A percentile compares a stretch with the other conserved stretches of the same genome.
These are phyloP conservation scores for Xanthorhoe spadicearia DNA, from an alignment of 2,888 invertebrate genomes.

Conservation along the genomic window DNA sequence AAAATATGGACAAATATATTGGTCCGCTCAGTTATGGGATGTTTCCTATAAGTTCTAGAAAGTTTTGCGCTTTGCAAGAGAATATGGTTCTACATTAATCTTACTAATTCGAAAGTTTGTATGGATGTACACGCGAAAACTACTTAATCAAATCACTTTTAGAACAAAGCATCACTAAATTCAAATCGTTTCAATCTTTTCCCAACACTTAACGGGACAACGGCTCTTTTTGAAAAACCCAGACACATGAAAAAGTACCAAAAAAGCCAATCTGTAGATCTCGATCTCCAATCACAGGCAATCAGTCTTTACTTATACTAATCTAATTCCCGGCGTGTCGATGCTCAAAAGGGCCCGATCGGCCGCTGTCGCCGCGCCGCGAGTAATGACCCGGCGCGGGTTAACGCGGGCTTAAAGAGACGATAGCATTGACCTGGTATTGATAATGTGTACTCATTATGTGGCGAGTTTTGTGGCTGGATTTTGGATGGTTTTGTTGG, in stretches of 20 bases:
- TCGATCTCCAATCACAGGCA: conserved; percentile 5
- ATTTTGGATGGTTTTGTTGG: not conserved
- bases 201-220: too few species aligned
- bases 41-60: not conserved
- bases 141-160: too few species aligned
- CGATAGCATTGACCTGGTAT: conserved; percentile 24
- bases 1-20: conserved; percentile 3
- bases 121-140: too few species aligned
- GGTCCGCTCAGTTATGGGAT: not conserved
- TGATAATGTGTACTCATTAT: conserved; percentile 38
- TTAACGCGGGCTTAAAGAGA: conserved; percentile 16
- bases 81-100: not conserved
- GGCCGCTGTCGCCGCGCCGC: conserved; percentile 17
- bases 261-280: too few species aligned
- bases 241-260: too few species aligned
- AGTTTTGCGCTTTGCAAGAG: not conserved
- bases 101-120: too few species aligned
- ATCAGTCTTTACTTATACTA: conserved; percentile 15
- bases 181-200: too few species aligned
- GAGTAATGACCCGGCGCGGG: conserved; percentile 32
- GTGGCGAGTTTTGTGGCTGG: conserved; percentile 16
- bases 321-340: conserved; percentile 22
- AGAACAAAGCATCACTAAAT: too few species aligned
- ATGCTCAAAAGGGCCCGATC: conserved; percentile 37
- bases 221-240: too few species aligned